phyloP scores from a whole-genome alignment of 2,888 invertebrate genomes.

The Lycocerus yunnanus region DNA sequence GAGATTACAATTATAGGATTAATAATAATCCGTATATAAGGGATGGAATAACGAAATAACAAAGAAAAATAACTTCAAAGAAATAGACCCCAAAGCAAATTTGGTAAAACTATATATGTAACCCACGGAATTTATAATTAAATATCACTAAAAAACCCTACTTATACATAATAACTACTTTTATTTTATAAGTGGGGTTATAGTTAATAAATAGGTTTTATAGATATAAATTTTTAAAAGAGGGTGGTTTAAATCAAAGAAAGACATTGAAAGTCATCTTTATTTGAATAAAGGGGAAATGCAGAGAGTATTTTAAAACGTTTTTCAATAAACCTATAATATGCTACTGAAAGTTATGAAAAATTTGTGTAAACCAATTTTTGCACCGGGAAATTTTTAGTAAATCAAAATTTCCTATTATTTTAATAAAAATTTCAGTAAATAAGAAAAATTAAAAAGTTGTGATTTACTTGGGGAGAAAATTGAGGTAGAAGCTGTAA shows the following conservation, averaged over 20 bases:
- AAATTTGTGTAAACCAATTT: background rate
- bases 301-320: background rate
- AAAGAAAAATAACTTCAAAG: background rate
- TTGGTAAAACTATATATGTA: too few species aligned
- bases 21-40: too few species aligned
- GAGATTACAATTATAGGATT: too few species aligned
- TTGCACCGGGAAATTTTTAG: too few species aligned
- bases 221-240: background rate
- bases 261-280: background rate
- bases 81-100: too few species aligned
- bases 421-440: too few species aligned
- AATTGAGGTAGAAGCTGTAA: background rate
- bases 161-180: background rate
- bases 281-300: background rate
- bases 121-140: too few species aligned
- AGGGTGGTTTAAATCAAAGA: background rate
- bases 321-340: background rate
- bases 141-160: background rate
- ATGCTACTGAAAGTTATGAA: background rate
- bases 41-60: background rate
- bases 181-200: background rate
- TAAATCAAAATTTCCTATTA: background rate
- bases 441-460: background rate
- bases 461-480: background rate
- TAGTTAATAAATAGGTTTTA: background rate